A percentile compares a stretch with the other conserved stretches of the same genome.
Conservation (phyloP, 2,797 vertebrate genomes). For the Oryzias sinensis region DNA sequence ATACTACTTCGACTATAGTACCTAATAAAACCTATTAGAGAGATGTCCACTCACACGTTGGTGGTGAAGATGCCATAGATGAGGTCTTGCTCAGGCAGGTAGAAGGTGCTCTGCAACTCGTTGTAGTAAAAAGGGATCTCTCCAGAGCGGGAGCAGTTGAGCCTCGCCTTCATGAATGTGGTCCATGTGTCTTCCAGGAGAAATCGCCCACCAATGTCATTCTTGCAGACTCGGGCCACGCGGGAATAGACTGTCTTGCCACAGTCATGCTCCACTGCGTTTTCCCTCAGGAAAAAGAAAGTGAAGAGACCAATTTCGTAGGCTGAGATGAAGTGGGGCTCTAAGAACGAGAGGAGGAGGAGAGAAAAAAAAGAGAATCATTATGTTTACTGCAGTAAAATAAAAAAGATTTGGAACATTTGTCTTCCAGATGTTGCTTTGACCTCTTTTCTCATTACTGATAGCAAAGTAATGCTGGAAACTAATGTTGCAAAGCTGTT, state of each 20-base stretch:
- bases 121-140: slow-evolving; percentile 98
- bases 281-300: slow-evolving; percentile 96
- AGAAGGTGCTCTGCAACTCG: slow-evolving; percentile 96
- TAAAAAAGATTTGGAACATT: slow-evolving; percentile 36
- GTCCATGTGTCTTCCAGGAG: slow-evolving; percentile 98
- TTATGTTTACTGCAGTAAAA: slow-evolving; percentile 19
- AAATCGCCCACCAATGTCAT: slow-evolving; percentile 93
- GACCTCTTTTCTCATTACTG: slow-evolving; percentile 26
- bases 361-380: slow-evolving; percentile 10
- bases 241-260: slow-evolving; percentile 94
- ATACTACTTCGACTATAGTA: neutral
- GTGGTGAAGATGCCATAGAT: slow-evolving; percentile 98
- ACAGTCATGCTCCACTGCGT: slow-evolving; percentile 94
- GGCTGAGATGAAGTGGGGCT: slow-evolving; percentile 97
- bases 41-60: slow-evolving; percentile 87
- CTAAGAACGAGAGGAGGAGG: slow-evolving; percentile 60
- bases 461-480: slow-evolving; percentile 20
- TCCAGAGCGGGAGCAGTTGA: slow-evolving; percentile 95
- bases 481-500: neutral
- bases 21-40: neutral
- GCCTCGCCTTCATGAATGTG: slow-evolving; percentile 95
- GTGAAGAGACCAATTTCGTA: slow-evolving; percentile 95
- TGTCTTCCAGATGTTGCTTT: slow-evolving; percentile 22
- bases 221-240: slow-evolving; percentile 95
- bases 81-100: slow-evolving; percentile 94